Evolutionary conservation across 1,140 invertebrate genomes (phyloP).

Genomic region (Apis florea): DNA sequence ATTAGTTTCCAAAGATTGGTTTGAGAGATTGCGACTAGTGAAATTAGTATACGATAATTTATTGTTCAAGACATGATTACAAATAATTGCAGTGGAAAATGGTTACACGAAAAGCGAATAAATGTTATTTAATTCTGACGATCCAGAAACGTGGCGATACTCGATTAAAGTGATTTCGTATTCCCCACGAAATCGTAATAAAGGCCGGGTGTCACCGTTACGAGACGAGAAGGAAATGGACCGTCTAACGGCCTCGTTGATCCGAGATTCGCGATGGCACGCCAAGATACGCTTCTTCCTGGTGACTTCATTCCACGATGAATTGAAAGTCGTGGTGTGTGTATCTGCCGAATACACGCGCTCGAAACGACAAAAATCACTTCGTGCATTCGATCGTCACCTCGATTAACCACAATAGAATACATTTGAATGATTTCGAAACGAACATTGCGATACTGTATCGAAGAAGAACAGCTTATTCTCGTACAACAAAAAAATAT

Average conservation of each 20-base stretch:
- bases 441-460: not conserved
- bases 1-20: too few species aligned
- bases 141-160: not conserved
- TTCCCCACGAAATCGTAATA: slow-evolving; percentile 45
- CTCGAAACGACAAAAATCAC: not conserved
- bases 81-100: too few species aligned
- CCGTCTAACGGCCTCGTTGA: slow-evolving; percentile 29
- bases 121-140: not conserved
- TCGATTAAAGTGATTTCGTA: slow-evolving; percentile 30
- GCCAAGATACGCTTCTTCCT: slow-evolving; percentile 8
- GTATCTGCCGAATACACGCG: not conserved
- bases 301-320: slow-evolving; percentile 20
- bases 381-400: not conserved
- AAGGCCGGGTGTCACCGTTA: slow-evolving; percentile 31
- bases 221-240: slow-evolving; percentile 35
- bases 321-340: slow-evolving; percentile 39
- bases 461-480: too few species aligned
- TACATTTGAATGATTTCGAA: not conserved
- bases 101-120: too few species aligned
- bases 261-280: slow-evolving; percentile 17
- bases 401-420: not conserved
- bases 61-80: too few species aligned
- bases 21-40: too few species aligned
- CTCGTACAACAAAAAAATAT: too few species aligned
- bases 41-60: too few species aligned